Evolutionary conservation across 2,113 vertebrate species (phyloP), one percentile per base, ranked within the genome.

Genomic region (Nyctibius bracteatus): DNA sequence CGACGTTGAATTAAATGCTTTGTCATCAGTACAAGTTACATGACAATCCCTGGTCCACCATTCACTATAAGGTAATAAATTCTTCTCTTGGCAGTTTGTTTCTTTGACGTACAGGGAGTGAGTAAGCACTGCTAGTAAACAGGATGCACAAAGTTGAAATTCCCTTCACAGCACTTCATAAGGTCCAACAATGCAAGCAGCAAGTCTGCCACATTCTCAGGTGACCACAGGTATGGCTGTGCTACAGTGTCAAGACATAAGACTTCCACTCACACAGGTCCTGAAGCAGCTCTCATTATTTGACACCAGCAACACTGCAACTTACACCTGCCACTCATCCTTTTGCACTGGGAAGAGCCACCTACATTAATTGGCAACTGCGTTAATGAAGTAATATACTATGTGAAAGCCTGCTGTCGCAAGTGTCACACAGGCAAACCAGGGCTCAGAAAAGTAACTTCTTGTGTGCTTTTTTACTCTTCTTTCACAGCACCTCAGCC

Each of bases 401-500:
- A 22, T 9, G 12, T 18, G 51, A 92, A 74, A 65, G 25, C 15
- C 43, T 70, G 55, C 61, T 73, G n/a, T 10, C 1, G 1, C 37
- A 90, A 33, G 43, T 61, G 28, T 24, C 65, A 75, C 71, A 39
- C 4, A 57, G 37, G 59, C 44, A 83, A 44, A 21, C 7, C 54
- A 1, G 2, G 27, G 47, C 31, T 71, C 12, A 25, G 67, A 57
- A 35, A 0, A 0, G 16, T 15, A 65, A 54, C 12, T 78, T 58
- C 27, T 31, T 8, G 5, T 8, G 8, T 22, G 23, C 20, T 35
- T 63, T 75, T 73, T 44, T 33, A 28, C n/a, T 58, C 33, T 49
- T 70, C 43, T 80, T 68, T 47, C 39, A 58, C 7, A 59, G 46
- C 25, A 78, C 8, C 25, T 62, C 49, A 51, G 63, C 25, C 49